Conservation (phyloP, 2,888 invertebrate species). For the Girardia tigrina region DNA sequence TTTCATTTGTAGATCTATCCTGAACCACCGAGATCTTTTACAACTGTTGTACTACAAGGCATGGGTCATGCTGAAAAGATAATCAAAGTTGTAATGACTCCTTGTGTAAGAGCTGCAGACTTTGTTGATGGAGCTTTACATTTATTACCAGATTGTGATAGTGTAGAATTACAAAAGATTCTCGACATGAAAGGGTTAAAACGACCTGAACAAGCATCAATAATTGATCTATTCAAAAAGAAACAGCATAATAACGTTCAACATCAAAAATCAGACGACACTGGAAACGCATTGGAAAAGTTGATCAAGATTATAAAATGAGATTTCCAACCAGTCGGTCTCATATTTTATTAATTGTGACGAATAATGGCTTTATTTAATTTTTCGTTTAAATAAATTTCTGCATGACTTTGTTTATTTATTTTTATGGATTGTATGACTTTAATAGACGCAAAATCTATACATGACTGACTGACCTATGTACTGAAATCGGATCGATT, state of each 20-base stretch:
- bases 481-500: too few species aligned
- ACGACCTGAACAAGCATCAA: constrained; percentile 13
- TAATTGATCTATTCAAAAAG: constrained; percentile 21
- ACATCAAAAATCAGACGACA: not conserved
- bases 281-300: not conserved
- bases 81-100: constrained; percentile 82
- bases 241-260: not conserved
- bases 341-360: too few species aligned
- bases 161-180: constrained; percentile 79
- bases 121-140: constrained; percentile 77
- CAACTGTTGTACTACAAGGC: constrained; percentile 60
- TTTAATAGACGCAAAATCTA: too few species aligned
- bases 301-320: not conserved
- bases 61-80: constrained; percentile 98
- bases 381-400: too few species aligned
- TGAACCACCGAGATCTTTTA: not conserved
- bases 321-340: too few species aligned
- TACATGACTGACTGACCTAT: too few species aligned
- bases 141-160: constrained; percentile 72
- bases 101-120: constrained; percentile 53
- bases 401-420: too few species aligned
- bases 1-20: constrained; percentile 31
- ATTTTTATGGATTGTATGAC: too few species aligned
- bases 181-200: constrained; percentile 71
- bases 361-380: too few species aligned